phyloP scores from a whole-genome alignment of 2,113 vertebrate species.

The Orycteropus afer region DNA sequence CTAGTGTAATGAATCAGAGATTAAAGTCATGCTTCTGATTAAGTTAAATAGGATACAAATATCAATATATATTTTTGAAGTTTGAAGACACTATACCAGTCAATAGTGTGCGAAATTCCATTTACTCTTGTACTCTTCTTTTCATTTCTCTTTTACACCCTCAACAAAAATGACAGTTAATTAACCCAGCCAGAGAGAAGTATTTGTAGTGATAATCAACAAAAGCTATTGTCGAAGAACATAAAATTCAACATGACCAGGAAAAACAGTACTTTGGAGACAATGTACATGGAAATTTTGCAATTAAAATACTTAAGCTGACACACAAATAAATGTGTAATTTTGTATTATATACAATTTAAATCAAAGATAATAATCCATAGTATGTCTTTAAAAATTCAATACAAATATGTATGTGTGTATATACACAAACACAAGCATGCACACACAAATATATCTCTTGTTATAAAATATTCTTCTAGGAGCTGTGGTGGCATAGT shows the following conservation, averaged over 20 bases:
- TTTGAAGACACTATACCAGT: conserved; percentile 47
- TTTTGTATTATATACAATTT: neutral
- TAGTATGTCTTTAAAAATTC: neutral
- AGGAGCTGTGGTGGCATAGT: too few species aligned
- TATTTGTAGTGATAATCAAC: conserved; percentile 56
- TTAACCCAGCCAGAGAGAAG: conserved; percentile 41
- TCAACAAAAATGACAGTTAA: conserved; percentile 64
- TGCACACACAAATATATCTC: neutral
- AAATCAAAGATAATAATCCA: conserved; percentile 26
- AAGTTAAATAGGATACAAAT: conserved; percentile 31
- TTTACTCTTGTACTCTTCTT: conserved; percentile 33
- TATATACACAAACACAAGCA: neutral
- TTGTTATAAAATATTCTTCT: neutral
- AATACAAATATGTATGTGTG: neutral
- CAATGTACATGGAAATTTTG: conserved; percentile 37
- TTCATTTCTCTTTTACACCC: conserved; percentile 38
- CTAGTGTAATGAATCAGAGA: conserved; percentile 42
- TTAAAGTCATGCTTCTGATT: conserved; percentile 38
- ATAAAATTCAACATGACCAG: conserved; percentile 20
- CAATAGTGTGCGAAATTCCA: conserved; percentile 39
- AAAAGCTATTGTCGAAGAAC: conserved; percentile 55
- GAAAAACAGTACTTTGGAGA: conserved; percentile 29
- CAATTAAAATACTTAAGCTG: neutral
- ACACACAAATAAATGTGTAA: neutral
- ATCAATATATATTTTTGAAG: conserved; percentile 40